Evolutionary conservation across 1,140 invertebrate species (phyloP).

Genomic region (Calycopis cecrops): DNA sequence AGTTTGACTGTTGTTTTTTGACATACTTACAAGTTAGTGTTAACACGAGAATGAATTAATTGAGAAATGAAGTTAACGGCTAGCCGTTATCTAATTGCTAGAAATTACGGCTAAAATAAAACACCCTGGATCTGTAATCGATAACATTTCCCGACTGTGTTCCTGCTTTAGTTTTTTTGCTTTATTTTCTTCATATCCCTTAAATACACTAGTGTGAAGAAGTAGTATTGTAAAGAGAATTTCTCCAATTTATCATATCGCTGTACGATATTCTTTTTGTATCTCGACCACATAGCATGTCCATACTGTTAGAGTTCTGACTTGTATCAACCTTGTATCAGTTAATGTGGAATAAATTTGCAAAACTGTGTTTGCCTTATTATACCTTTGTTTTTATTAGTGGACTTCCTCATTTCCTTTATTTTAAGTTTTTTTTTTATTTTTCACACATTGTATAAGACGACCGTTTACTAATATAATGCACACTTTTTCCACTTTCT

Average conservation of each 20-base stretch:
- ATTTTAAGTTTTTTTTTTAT: conserved; percentile 1
- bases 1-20: conserved; percentile 76
- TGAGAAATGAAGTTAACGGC: conserved; percentile 57
- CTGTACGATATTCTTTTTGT: conserved; percentile 65
- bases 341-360: conserved; percentile 75
- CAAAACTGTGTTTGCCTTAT: conserved; percentile 75
- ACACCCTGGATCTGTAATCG: conserved; percentile 75
- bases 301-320: conserved; percentile 69
- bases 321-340: conserved; percentile 73
- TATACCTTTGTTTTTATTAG: conserved; percentile 66
- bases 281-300: conserved; percentile 66
- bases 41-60: conserved; percentile 65
- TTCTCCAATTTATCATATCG: conserved; percentile 69
- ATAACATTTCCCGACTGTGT: conserved; percentile 75
- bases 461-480: neutral
- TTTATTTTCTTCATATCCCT: conserved; percentile 72
- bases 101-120: conserved; percentile 77
- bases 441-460: neutral
- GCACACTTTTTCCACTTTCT: conserved; percentile 5
- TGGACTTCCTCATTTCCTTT: conserved; percentile 20
- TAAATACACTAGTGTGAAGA: conserved; percentile 71
- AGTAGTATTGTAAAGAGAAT: conserved; percentile 71
- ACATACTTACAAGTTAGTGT: conserved; percentile 72
- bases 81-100: conserved; percentile 65
- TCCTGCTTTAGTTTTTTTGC: conserved; percentile 75